These are phyloP conservation scores for Melanaphis sacchari DNA, from an alignment of 1,140 invertebrate genomes.

Conservation along the genomic window DNA sequence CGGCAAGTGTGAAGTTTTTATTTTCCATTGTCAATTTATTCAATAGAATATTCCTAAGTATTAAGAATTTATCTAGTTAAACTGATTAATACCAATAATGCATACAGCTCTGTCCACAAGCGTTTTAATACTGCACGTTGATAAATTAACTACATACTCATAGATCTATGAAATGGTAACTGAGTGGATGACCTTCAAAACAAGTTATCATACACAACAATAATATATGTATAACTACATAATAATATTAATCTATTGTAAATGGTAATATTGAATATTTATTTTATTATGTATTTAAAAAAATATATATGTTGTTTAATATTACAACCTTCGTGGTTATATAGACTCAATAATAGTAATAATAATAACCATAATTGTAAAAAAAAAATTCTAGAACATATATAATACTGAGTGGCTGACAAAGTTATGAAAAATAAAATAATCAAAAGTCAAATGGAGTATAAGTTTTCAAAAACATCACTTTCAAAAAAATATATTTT, in stretches of 20 bases:
- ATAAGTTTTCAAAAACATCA: background rate
- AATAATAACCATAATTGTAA: background rate
- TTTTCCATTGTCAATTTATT: background rate
- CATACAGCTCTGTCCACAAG: background rate
- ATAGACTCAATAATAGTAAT: slow-evolving; percentile 40
- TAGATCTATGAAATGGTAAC: slow-evolving; percentile 23
- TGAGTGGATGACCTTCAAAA: slow-evolving; percentile 41
- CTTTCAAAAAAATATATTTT: slow-evolving; percentile 1
- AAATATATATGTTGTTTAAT: slow-evolving; percentile 42
- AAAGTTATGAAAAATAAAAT: background rate
- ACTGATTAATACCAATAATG: background rate
- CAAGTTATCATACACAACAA: slow-evolving; percentile 25
- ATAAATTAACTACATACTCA: background rate
- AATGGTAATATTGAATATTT: slow-evolving; percentile 28
- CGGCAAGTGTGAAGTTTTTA: slow-evolving; percentile 6
- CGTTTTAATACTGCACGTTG: slow-evolving; percentile 12
- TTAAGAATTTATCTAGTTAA: background rate
- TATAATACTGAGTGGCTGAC: slow-evolving; percentile 48
- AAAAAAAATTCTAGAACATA: slow-evolving; percentile 27
- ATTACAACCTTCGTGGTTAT: slow-evolving; percentile 19
- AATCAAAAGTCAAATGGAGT: slow-evolving; percentile 36
- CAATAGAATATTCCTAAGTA: background rate
- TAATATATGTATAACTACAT: background rate
- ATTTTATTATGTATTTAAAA: slow-evolving; percentile 38
- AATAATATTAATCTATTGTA: background rate